Conservation (phyloP, 2,797 vertebrate species). For the Pachyuromys duprasi region DNA sequence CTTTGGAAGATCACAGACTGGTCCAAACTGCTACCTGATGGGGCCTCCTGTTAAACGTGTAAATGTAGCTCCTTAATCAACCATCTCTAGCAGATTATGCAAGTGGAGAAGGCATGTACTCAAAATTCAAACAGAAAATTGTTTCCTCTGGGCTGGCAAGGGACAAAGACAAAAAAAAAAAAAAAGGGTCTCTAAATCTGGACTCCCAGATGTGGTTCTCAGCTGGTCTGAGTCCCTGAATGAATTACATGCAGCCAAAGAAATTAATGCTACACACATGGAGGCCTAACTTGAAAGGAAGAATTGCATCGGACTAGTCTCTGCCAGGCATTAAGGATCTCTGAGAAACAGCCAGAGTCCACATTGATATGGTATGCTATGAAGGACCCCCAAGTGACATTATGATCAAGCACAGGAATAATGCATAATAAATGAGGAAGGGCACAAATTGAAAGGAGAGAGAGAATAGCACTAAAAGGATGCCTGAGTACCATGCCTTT, state of each 20-base stretch:
- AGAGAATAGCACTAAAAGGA: slow-evolving; percentile 9
- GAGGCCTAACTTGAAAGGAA: slow-evolving; percentile 88
- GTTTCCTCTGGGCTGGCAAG: slow-evolving; percentile 87
- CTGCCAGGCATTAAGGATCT: slow-evolving; percentile 81
- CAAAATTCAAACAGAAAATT: slow-evolving; percentile 87
- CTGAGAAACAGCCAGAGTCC: slow-evolving; percentile 84
- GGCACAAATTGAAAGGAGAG: slow-evolving; percentile 60
- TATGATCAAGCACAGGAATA: slow-evolving; percentile 67
- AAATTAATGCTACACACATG: slow-evolving; percentile 88
- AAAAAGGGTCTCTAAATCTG: slow-evolving; percentile 87
- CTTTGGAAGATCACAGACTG: not conserved
- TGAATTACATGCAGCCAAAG: slow-evolving; percentile 87
- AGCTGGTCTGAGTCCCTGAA: slow-evolving; percentile 88
- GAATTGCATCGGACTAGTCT: slow-evolving; percentile 85
- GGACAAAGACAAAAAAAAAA: slow-evolving; percentile 85
- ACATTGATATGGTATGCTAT: slow-evolving; percentile 39
- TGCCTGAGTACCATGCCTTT: slow-evolving; percentile 15
- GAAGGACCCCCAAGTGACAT: slow-evolving; percentile 52
- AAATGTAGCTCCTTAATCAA: slow-evolving; percentile 86
- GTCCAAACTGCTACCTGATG: not conserved
- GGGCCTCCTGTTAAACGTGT: slow-evolving; percentile 71
- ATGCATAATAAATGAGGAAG: slow-evolving; percentile 70
- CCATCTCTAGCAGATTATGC: slow-evolving; percentile 84
- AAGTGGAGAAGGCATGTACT: slow-evolving; percentile 83
- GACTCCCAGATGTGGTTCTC: slow-evolving; percentile 89